Base-by-base conservation (phyloP, 2,113 vertebrate genomes). In the Trogon melanurus region DNA sequence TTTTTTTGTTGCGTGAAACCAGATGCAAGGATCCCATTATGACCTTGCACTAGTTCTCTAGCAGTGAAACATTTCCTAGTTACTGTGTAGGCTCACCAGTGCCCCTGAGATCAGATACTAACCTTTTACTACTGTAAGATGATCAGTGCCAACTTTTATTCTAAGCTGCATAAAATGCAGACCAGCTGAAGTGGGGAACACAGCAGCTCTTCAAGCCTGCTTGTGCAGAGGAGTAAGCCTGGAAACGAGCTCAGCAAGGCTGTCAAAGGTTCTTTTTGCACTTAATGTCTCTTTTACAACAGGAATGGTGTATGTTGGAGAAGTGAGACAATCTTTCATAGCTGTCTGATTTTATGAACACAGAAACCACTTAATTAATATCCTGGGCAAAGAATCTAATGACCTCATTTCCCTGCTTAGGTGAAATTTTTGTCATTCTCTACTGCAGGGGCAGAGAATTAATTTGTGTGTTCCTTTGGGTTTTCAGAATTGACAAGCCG, bases 401-500 rank as follows among this genome's bases (percentile, higher is more conserved):
- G 17, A 51, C 29, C 3, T 48, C 21, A 25, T 92, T 85, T 88
- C 27, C 32, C 54, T 57, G 6, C 47, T 87, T 87, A 73, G n/a
- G 25, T 32, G 7, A 61, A 20, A 44, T 90, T 69, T 94, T 45
- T 61, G 27, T 92, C 3, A 1, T 91, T 96, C 41, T 48, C 41
- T n/a, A 36, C 47, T 93, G 23, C 16, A 74, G 60, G 26, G 88
- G 36, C 56, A 69, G 75, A 27, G 29, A 88, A 89, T 70, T 80
- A 83, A 90, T 61, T 92, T 48, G 50, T 89, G 85, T 65, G 45
- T 26, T 95, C 47, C 50, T 96, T 93, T 98, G 78, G 73, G 7
- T 95, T 98, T 91, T 75, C 97, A 99, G 99, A 97, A 98, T 99
- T 65, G 99, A 99, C 97, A 99, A 99, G 96, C 98, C 99, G 29